These are phyloP conservation scores for Pseudeuparius sepicola DNA, from an alignment of 2,888 invertebrate species.

Conservation along the genomic window DNA sequence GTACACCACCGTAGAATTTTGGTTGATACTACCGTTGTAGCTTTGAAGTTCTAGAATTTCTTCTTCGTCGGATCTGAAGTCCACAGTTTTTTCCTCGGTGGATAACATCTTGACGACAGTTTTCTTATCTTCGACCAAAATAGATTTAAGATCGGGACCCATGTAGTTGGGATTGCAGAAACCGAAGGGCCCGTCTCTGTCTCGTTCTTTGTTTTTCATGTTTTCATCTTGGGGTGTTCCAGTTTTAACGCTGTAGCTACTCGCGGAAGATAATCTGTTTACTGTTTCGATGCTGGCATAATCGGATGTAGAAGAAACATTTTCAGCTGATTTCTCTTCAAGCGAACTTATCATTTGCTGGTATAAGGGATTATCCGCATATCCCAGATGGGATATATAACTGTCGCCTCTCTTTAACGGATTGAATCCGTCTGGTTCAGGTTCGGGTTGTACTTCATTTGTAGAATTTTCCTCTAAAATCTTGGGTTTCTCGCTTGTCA, in stretches of 20 bases:
- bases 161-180: slow-evolving; percentile 71
- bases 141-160: slow-evolving; percentile 50
- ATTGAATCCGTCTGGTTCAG: too few relatives aligned
- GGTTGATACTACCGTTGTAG: slow-evolving; percentile 31
- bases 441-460: slow-evolving; percentile 43
- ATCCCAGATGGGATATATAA: slow-evolving; percentile 45
- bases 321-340: slow-evolving; percentile 45
- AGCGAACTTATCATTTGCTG: slow-evolving; percentile 47
- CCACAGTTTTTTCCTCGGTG: slow-evolving; percentile 15
- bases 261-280: slow-evolving; percentile 45
- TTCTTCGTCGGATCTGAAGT: slow-evolving; percentile 25
- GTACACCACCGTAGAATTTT: slow-evolving; percentile 35
- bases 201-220: slow-evolving; percentile 28
- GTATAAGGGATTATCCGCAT: slow-evolving; percentile 40
- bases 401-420: slow-evolving; percentile 44
- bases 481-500: slow-evolving; percentile 18
- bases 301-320: slow-evolving; percentile 60
- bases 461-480: slow-evolving; percentile 3
- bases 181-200: slow-evolving; percentile 46
- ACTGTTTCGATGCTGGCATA: slow-evolving; percentile 66
- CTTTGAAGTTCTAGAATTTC: slow-evolving; percentile 35
- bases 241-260: slow-evolving; percentile 39
- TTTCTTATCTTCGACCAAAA: slow-evolving; percentile 27
- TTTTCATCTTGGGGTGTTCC: slow-evolving; percentile 37
- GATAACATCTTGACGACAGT: slow-evolving; percentile 23